These are phyloP conservation scores for Tichodroma muraria DNA, from an alignment of 2,113 vertebrate genomes.

Conservation along the genomic window DNA sequence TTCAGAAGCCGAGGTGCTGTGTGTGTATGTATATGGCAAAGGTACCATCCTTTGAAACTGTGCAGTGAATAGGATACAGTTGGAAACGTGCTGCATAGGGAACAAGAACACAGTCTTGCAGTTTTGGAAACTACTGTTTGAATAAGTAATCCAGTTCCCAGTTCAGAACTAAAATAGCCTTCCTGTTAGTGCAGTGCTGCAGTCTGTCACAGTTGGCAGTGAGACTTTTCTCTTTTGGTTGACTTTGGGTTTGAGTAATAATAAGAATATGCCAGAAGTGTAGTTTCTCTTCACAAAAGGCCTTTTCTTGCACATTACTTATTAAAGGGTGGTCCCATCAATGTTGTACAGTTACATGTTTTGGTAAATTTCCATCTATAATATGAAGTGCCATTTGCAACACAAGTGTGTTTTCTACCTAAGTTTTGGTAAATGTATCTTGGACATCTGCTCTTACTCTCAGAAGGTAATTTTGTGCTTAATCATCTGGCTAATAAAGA, in stretches of 20 bases:
- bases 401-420: neutral
- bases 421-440: neutral
- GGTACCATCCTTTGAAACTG: neutral
- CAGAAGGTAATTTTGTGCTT: neutral
- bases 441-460: neutral
- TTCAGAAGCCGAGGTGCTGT: neutral
- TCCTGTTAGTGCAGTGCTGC: constrained; percentile 30
- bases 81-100: neutral
- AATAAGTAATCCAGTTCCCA: constrained; percentile 23
- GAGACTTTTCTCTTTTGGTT: neutral
- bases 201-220: constrained; percentile 14
- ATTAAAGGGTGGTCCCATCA: neutral
- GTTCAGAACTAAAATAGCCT: constrained; percentile 37
- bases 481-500: neutral
- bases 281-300: neutral
- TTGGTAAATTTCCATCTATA: neutral
- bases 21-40: neutral
- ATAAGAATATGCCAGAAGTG: neutral
- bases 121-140: constrained; percentile 25
- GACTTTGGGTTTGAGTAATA: constrained; percentile 3
- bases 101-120: constrained; percentile 1
- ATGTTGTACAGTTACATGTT: neutral
- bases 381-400: neutral
- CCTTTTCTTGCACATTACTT: neutral
- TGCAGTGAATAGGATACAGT: neutral